Conservation (phyloP, 2,888 invertebrate species). For the Hydrotaea diabolus region DNA sequence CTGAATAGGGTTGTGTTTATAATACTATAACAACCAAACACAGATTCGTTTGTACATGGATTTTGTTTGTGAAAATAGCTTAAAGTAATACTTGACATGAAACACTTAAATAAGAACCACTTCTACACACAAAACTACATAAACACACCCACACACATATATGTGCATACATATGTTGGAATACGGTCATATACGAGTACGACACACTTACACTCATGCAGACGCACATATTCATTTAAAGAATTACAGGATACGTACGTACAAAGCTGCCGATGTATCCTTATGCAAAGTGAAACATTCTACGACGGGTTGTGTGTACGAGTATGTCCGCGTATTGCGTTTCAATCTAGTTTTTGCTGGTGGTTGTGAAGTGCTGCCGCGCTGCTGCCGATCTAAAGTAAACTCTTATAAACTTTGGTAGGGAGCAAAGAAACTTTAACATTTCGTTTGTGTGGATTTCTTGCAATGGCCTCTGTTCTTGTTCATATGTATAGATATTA, state of each 20-base stretch:
- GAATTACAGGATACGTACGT: conserved; percentile 25
- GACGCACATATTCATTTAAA: neutral
- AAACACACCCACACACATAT: conserved; percentile 4
- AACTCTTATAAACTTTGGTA: conserved; percentile 36
- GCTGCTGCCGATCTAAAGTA: conserved; percentile 21
- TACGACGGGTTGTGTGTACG: conserved; percentile 11
- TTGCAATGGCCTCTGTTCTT: neutral
- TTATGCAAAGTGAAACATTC: conserved; percentile 37
- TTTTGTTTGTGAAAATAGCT: conserved; percentile 40
- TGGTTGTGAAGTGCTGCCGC: neutral
- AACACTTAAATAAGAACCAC: conserved; percentile 46
- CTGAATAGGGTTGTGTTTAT: conserved; percentile 16
- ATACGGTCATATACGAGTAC: neutral
- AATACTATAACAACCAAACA: conserved; percentile 17
- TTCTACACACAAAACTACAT: conserved; percentile 1
- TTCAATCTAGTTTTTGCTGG: conserved; percentile 27
- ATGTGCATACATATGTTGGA: neutral
- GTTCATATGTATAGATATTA: neutral
- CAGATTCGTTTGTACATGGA: conserved; percentile 18
- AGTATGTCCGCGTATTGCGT: conserved; percentile 19
- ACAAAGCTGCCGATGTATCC: conserved; percentile 25
- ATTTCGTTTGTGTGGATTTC: conserved; percentile 29
- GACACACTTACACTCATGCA: neutral
- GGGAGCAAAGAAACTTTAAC: conserved; percentile 33
- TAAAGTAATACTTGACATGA: conserved; percentile 57